Percentiles rank a stretch among this genome's conserved stretches.
phyloP scores from a whole-genome alignment of 2,113 vertebrate species.

The Paralichthys olivaceus region DNA sequence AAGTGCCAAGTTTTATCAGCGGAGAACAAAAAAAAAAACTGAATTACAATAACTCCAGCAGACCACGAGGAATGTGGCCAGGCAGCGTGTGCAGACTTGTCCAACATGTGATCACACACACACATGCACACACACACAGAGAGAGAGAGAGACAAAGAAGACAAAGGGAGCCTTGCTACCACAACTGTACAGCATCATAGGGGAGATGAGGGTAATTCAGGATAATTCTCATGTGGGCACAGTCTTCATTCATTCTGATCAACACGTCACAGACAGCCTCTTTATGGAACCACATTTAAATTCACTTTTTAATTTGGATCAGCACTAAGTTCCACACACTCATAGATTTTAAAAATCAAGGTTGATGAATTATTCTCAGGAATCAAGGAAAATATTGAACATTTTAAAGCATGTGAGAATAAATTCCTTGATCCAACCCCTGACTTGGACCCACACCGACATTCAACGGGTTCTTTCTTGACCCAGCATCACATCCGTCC shows the following conservation, averaged over 20 bases:
- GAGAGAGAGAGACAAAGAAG: conserved; percentile 1
- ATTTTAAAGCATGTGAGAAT: no score
- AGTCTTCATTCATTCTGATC: conserved; percentile 24
- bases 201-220: conserved; percentile 10
- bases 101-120: conserved; percentile 54
- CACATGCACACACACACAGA: conserved; percentile 2
- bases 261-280: neutral
- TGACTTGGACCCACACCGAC: no score
- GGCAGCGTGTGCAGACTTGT: conserved; percentile 68
- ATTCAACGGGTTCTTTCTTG: no score
- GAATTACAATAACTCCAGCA: conserved; percentile 70
- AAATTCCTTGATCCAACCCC: no score
- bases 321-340: no score
- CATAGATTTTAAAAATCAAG: no score
- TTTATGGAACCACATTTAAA: no score
- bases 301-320: no score
- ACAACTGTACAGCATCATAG: conserved; percentile 36
- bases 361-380: no score
- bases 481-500: no score
- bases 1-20: conserved; percentile 45
- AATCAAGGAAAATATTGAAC: no score
- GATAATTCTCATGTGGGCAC: conserved; percentile 28
- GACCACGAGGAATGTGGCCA: conserved; percentile 76
- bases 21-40: conserved; percentile 39
- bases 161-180: conserved; percentile 56